Conservation (phyloP, 2,888 invertebrate species). For the Eupsilia transversa region DNA sequence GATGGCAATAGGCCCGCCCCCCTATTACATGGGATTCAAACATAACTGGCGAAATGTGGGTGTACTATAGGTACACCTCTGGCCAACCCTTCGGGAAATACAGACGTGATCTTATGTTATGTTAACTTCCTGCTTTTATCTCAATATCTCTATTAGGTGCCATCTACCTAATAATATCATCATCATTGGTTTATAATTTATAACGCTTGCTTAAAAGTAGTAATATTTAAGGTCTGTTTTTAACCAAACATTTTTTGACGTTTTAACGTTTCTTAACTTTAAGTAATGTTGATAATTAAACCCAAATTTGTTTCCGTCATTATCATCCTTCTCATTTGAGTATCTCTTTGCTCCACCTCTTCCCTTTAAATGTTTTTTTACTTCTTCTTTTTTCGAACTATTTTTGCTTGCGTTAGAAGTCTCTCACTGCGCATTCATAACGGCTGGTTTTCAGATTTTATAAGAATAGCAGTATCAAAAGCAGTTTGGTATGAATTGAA, state of each 20-base stretch:
- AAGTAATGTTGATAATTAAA: not conserved
- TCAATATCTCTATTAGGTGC: not conserved
- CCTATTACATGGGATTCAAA: too few relatives aligned
- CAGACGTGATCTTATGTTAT: too few relatives aligned
- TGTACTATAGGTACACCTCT: too few relatives aligned
- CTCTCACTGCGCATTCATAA: not conserved
- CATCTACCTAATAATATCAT: too few relatives aligned
- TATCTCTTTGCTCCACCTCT: not conserved
- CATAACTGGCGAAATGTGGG: too few relatives aligned
- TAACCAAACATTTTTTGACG: not conserved
- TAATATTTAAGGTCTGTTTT: not conserved
- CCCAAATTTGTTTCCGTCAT: not conserved
- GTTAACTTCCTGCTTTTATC: too few relatives aligned
- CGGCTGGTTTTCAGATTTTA: not conserved
- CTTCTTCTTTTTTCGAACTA: not conserved
- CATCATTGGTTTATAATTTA: not conserved
- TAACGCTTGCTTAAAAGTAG: not conserved
- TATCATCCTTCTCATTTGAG: too few relatives aligned
- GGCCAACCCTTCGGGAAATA: too few relatives aligned
- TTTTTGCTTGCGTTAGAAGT: not conserved
- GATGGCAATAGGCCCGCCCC: too few relatives aligned
- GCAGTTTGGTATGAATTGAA: not conserved
- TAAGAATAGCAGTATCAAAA: not conserved
- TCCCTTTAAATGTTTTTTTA: not conserved
- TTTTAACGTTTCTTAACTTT: not conserved